These are phyloP conservation scores for Stenopsyche tienmushanensis DNA, from an alignment of 1,140 invertebrate species.

Conservation along the genomic window DNA sequence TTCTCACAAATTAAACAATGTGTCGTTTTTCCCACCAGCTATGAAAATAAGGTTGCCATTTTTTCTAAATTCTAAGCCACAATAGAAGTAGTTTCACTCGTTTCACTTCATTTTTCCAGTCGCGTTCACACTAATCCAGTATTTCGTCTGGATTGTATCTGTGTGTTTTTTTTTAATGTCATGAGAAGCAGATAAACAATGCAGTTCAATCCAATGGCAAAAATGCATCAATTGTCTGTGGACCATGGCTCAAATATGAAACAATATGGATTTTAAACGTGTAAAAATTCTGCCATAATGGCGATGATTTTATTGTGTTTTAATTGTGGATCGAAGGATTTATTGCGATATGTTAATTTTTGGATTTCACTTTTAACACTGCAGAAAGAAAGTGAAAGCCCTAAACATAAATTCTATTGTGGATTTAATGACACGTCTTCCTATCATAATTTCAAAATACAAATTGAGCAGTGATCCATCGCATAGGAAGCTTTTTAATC, in stretches of 20 bases:
- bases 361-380: no score
- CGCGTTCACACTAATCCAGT: background rate
- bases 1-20: background rate
- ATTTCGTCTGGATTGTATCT: constrained; percentile 2
- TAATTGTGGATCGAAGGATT: no score
- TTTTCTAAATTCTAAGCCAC: no score
- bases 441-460: no score
- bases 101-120: constrained; percentile 5
- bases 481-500: no score
- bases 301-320: no score
- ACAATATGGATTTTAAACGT: background rate
- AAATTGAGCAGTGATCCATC: no score
- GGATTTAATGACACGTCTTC: no score
- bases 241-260: background rate
- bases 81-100: constrained; percentile 3
- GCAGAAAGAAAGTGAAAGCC: no score
- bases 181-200: background rate
- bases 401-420: no score
- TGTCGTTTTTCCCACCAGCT: background rate
- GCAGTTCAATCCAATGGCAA: background rate
- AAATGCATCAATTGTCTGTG: background rate
- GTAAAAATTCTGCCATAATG: background rate
- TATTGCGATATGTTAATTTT: no score
- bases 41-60: background rate
- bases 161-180: background rate